phyloP scores from a whole-genome alignment of 2,113 vertebrate genomes.

The Aphyosemion australe region DNA sequence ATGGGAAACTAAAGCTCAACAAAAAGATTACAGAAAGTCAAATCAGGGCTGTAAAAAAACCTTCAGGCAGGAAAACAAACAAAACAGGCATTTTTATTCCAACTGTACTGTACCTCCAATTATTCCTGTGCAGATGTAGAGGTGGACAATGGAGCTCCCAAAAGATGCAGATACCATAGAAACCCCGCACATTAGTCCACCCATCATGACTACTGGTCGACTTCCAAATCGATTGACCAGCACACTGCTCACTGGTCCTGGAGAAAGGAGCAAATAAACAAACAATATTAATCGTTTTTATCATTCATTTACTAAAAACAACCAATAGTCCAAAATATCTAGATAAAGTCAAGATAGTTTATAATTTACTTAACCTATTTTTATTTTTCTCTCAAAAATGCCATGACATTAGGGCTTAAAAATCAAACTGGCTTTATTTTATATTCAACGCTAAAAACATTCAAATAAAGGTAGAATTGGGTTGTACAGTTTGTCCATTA shows the following conservation, averaged over 20 bases:
- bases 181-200: conserved; percentile 80
- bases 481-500: background rate
- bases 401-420: no score
- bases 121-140: conserved; percentile 83
- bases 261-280: conserved; percentile 2
- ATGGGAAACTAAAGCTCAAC: no score
- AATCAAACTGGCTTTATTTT: no score
- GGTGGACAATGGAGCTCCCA: conserved; percentile 81
- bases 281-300: background rate
- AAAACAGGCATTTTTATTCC: background rate
- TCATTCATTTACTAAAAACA: background rate
- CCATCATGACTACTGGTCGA: conserved; percentile 81
- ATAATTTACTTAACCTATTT: no score
- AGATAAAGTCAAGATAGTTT: background rate
- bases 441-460: no score
- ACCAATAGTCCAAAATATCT: background rate
- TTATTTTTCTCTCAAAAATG: no score
- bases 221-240: conserved; percentile 83
- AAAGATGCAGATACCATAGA: conserved; percentile 82
- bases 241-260: conserved; percentile 83
- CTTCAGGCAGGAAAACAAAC: background rate
- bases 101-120: conserved; percentile 78
- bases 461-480: background rate
- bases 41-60: no score
- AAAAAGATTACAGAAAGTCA: no score